Conservation (phyloP, 2,797 vertebrate species). For the Oreortyx pictus region DNA sequence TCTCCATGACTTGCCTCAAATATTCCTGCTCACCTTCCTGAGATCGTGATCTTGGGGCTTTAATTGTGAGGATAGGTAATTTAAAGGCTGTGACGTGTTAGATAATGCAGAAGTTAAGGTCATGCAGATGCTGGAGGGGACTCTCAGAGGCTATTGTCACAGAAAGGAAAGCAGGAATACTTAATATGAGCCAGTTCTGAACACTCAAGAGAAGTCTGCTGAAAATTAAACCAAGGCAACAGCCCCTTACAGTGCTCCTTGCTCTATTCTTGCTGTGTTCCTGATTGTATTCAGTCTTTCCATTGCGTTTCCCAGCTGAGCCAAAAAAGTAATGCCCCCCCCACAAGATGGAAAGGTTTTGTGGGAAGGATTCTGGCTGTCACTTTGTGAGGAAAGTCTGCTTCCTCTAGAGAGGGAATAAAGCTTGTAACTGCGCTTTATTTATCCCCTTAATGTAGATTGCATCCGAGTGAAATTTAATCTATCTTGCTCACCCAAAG, state of each 20-base stretch:
- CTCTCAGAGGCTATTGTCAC: neutral
- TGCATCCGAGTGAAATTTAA: neutral
- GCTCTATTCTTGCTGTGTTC: neutral
- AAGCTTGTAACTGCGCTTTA: neutral
- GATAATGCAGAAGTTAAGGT: neutral
- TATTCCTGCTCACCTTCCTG: neutral
- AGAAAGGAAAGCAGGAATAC: neutral
- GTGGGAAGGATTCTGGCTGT: neutral
- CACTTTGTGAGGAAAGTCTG: neutral
- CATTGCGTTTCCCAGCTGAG: neutral
- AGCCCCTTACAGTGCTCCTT: neutral
- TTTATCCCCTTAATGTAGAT: neutral
- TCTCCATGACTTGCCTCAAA: neutral
- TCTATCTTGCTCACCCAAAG: neutral
- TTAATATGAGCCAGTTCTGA: neutral
- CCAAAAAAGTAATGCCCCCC: neutral
- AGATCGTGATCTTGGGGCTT: neutral
- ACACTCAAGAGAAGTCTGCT: neutral
- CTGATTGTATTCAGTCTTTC: neutral
- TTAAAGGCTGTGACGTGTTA: neutral
- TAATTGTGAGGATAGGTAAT: neutral
- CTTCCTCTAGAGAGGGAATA: neutral
- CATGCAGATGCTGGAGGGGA: rapidly evolving
- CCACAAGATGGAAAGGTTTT: neutral
- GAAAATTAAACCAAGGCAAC: neutral